These are phyloP conservation scores for Orius insidiosus DNA, from an alignment of 1,140 invertebrate species.

Conservation along the genomic window DNA sequence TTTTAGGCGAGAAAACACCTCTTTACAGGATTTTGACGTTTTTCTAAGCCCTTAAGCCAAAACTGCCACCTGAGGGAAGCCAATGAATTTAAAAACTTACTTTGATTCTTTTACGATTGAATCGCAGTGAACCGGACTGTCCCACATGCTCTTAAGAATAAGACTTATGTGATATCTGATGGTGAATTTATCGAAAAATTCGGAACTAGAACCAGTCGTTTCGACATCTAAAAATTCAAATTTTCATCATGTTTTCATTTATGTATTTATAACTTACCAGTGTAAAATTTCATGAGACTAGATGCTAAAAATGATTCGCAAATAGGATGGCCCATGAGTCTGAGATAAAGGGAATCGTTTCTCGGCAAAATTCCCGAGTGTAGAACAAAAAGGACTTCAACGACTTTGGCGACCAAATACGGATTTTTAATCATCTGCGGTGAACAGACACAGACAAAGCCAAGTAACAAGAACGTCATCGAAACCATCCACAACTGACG, in stretches of 20 bases:
- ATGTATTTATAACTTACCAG: conserved; percentile 28
- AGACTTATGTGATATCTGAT: conserved; percentile 95
- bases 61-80: too few relatives aligned
- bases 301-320: conserved; percentile 66
- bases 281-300: conserved; percentile 94
- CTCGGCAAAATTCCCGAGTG: conserved; percentile 64
- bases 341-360: conserved; percentile 37
- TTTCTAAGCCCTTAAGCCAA: too few relatives aligned
- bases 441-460: conserved; percentile 78
- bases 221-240: conserved; percentile 58
- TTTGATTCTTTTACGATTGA: conserved; percentile 67
- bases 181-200: conserved; percentile 98
- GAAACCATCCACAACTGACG: conserved; percentile 52
- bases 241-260: conserved; percentile 4
- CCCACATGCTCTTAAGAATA: conserved; percentile 81
- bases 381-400: conserved; percentile 87
- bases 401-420: conserved; percentile 84
- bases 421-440: conserved; percentile 87
- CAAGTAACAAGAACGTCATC: conserved; percentile 73
- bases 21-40: too few relatives aligned
- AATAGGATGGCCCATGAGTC: conserved; percentile 71
- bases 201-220: conserved; percentile 87
- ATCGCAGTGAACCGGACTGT: conserved; percentile 43
- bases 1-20: too few relatives aligned
- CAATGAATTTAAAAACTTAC: conserved; percentile 16